A percentile compares a stretch with the other conserved stretches of the same genome.
These are phyloP conservation scores for Heteromormyrus szaboi DNA, from an alignment of 2,797 vertebrate genomes.

Conservation along the genomic window DNA sequence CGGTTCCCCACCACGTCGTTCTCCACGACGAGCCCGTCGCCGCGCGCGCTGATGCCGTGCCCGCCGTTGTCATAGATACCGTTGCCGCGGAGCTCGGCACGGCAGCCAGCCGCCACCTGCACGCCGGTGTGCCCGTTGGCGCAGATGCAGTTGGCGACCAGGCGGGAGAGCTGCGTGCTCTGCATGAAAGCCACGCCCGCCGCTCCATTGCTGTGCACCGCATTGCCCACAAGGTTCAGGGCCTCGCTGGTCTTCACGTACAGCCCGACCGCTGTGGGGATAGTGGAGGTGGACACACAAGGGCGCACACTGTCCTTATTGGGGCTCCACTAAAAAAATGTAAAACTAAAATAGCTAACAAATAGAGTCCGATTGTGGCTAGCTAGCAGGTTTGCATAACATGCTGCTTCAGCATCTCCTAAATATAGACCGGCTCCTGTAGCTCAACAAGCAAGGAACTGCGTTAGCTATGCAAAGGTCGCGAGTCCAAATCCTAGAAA, in stretches of 20 bases:
- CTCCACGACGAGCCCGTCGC: conserved; percentile 72
- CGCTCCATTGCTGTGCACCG: conserved; percentile 69
- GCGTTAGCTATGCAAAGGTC: neutral
- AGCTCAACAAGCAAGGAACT: neutral
- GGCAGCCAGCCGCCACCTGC: conserved; percentile 71
- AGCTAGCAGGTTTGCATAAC: neutral
- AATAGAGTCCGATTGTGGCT: neutral
- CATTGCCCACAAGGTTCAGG: conserved; percentile 72
- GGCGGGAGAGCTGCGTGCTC: conserved; percentile 73
- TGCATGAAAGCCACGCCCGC: conserved; percentile 74
- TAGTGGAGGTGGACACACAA: neutral
- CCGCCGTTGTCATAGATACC: conserved; percentile 80
- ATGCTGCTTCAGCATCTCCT: neutral
- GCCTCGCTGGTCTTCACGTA: conserved; percentile 83
- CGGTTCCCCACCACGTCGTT: conserved; percentile 80
- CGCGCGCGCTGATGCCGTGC: conserved; percentile 71
- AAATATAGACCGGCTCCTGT: neutral
- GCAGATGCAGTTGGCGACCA: conserved; percentile 78
- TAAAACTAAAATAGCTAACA: neutral
- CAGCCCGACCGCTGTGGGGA: conserved; percentile 71
- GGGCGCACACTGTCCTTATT: neutral
- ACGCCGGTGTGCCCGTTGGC: conserved; percentile 72
- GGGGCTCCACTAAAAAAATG: neutral
- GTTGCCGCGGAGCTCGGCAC: conserved; percentile 79
- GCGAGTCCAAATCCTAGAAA: neutral